Base-by-base conservation (phyloP, 37 sponge, comb jelly and placozoan genomes). In the Lycopodina hypogea region DNA sequence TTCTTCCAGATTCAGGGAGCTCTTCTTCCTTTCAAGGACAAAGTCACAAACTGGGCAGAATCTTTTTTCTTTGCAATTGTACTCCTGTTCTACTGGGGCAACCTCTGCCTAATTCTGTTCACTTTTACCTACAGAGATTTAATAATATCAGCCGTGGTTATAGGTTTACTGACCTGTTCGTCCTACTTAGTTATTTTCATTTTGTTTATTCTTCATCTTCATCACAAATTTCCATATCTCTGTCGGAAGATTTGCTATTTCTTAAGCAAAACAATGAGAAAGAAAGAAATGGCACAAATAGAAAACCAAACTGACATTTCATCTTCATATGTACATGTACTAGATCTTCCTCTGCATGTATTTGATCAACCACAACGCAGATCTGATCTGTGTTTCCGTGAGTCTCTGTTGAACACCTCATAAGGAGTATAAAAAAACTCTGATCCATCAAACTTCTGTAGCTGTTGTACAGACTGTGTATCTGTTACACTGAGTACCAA, bases 1-100 rank as follows among this genome's bases (percentile, higher is more conserved):
- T 42, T 42, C 48, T 40, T 38, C 37, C 33, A 70, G 15, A 42
- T 70, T 12, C 70, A 70, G 35, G 26, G 23, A 70, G 1, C 22
- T 2, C 3, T 70, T n/a, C 42, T 35, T 17, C 70, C 70, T 12
- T 70, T 70, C 23, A 70, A 70, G 45, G 48, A 70, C 42, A 70
- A 70, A 33, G 36, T 42, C 28, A 42, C 59, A 23, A 78, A 78
- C 36, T 18, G 17, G 6, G 36, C 61, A 1, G 79, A 78, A 3
- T 24, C 50, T 48, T 68, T 68, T 56, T 78, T 78, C 18, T 2
- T 66, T 22, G 37, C 38, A 8, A 78, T 60, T 24, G 21, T 68
- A 1, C 23, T 78, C 22, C 48, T 80, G 24, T 30, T 80, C 26
- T 42, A 68, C 34, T n/a, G 42, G 57, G 71, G 70, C 12, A 14